phyloP scores from a whole-genome alignment of 2,888 invertebrate genomes.

The Abrostola triplasia region DNA sequence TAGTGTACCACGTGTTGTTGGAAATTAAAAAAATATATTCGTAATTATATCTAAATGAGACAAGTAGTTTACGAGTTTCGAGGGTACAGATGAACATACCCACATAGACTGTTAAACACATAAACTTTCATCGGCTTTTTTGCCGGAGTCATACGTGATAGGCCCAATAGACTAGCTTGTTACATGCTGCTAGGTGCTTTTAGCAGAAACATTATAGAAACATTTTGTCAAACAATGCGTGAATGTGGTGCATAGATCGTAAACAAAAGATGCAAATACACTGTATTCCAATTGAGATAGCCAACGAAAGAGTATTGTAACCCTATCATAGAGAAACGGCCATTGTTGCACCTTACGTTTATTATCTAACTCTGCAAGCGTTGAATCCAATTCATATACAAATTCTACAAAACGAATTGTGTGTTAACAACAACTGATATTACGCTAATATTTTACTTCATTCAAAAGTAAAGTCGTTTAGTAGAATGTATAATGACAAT shows the following conservation, averaged over 20 bases:
- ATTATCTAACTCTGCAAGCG: not conserved
- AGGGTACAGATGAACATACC: too few species aligned
- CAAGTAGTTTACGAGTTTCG: not conserved
- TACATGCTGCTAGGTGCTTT: not conserved
- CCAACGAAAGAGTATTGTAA: not conserved
- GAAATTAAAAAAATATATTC: not conserved
- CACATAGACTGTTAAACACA: not conserved
- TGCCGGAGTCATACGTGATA: not conserved
- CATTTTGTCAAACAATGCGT: not conserved
- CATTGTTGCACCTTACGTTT: conserved; percentile 8
- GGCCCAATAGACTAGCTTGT: not conserved
- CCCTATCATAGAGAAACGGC: not conserved
- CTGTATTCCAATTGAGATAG: too few species aligned
- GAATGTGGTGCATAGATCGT: not conserved
- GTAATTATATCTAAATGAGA: not conserved
- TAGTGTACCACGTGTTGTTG: not conserved
- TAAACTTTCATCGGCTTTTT: too few species aligned
- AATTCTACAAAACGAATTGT: conserved; percentile 10
- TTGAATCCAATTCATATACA: conserved; percentile 3
- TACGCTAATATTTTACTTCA: conserved; percentile 7
- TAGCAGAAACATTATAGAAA: conserved; percentile 11
- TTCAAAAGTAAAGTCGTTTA: conserved; percentile 8
- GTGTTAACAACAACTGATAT: conserved; percentile 8
- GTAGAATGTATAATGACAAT: conserved; percentile 13
- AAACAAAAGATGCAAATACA: conserved; percentile 12